A percentile compares a stretch with the other conserved stretches of the same genome.
phyloP scores from a whole-genome alignment of 2,797 vertebrate genomes.

The Pampus argenteus region DNA sequence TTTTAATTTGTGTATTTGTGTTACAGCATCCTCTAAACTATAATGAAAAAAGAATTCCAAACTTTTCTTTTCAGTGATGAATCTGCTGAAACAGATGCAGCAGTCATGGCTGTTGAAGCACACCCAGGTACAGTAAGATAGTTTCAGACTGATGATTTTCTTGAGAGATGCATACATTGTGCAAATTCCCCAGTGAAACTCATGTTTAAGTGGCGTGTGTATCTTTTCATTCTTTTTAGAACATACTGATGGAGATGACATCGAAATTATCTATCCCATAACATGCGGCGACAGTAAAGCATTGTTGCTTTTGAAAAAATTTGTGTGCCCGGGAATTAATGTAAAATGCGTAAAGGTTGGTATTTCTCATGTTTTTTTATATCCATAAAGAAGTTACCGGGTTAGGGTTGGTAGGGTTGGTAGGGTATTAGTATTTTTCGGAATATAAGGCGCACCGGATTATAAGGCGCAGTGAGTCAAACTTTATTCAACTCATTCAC shows the following conservation, averaged over 20 bases:
- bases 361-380: background rate
- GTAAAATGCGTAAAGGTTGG: slow-evolving; percentile 98
- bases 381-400: background rate
- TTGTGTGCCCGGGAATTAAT: slow-evolving; percentile 98
- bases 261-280: slow-evolving; percentile 95
- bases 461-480: too few relatives aligned
- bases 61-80: slow-evolving; percentile 86
- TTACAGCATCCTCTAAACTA: background rate
- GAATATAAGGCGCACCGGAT: too few relatives aligned
- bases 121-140: slow-evolving; percentile 79
- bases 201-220: background rate
- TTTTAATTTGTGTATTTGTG: too few relatives aligned
- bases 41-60: slow-evolving; percentile 2
- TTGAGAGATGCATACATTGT: background rate
- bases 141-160: slow-evolving; percentile 2
- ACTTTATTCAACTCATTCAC: too few relatives aligned
- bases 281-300: slow-evolving; percentile 98
- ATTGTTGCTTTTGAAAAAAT: slow-evolving; percentile 96
- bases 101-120: slow-evolving; percentile 91
- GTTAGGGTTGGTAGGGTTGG: too few relatives aligned
- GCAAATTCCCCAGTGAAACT: background rate
- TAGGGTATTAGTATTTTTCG: too few relatives aligned
- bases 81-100: slow-evolving; percentile 87
- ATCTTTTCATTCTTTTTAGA: slow-evolving; percentile 52
- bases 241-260: slow-evolving; percentile 78